phyloP scores from a whole-genome alignment of 2,888 invertebrate genomes.

The Philhelius pedissequus region DNA sequence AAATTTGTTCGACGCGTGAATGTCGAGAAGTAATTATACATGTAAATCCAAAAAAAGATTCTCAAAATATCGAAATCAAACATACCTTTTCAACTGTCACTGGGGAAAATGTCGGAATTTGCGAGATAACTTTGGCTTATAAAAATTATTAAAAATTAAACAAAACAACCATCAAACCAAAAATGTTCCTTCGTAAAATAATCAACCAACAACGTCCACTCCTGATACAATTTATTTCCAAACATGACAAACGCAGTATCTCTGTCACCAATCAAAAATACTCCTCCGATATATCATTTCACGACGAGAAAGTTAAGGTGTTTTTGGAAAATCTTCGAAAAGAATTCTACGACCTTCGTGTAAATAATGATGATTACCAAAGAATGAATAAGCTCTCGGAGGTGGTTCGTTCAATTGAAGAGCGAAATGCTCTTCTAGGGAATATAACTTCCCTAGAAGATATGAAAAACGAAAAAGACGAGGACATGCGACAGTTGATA shows the following conservation, averaged over 20 bases:
- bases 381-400: constrained; percentile 78
- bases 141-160: no score
- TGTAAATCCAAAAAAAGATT: no score
- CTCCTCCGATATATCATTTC: constrained; percentile 64
- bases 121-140: no score
- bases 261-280: not conserved
- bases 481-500: constrained; percentile 84
- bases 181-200: constrained; percentile 48
- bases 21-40: no score
- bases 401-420: constrained; percentile 81
- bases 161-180: not conserved
- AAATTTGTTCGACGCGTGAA: no score
- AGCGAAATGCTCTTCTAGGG: constrained; percentile 81
- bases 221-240: not conserved
- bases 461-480: constrained; percentile 82
- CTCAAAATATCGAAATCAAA: no score
- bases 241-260: constrained; percentile 9
- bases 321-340: constrained; percentile 80
- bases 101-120: constrained; percentile 8
- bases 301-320: constrained; percentile 78
- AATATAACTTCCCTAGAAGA: constrained; percentile 84
- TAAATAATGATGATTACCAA: constrained; percentile 72
- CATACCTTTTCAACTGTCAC: no score
- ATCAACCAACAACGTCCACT: not conserved
- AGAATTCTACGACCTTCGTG: constrained; percentile 81